A percentile compares a stretch with the other conserved stretches of the same genome.
Evolutionary conservation across 1,140 invertebrate genomes (phyloP).

Genomic region (Parapsyche elsis): DNA sequence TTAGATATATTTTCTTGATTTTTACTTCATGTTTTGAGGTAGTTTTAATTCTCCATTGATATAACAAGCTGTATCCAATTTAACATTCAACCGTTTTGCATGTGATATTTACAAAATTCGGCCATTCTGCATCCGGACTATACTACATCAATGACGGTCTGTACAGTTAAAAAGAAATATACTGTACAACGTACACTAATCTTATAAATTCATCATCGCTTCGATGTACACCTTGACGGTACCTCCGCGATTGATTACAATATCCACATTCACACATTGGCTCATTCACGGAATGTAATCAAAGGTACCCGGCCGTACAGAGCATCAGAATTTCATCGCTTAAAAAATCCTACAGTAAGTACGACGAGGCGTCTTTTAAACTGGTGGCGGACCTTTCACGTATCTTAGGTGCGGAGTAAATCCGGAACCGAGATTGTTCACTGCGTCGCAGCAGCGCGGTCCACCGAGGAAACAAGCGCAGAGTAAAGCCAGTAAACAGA

Average conservation of each 20-base stretch:
- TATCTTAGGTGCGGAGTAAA: conserved; percentile 87
- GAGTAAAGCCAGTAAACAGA: conserved; percentile 84
- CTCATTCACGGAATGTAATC: conserved; percentile 1
- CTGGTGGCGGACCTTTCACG: conserved; percentile 85
- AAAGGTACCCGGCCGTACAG: background rate
- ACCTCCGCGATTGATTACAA: conserved; percentile 6
- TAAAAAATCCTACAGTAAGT: background rate
- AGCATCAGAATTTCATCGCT: conserved; percentile 12
- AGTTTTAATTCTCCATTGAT: background rate
- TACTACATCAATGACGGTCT: background rate
- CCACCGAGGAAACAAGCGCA: conserved; percentile 85
- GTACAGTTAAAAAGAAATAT: background rate
- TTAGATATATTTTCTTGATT: background rate
- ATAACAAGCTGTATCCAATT: background rate
- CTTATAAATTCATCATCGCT: background rate
- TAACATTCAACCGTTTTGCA: no score
- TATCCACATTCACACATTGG: background rate
- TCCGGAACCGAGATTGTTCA: conserved; percentile 85
- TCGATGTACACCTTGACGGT: background rate
- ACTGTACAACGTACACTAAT: background rate
- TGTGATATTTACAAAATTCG: no score
- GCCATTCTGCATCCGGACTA: background rate
- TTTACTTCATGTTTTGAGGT: background rate
- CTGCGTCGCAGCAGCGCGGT: conserved; percentile 83
- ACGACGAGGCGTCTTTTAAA: conserved; percentile 67